These are phyloP conservation scores for Julus scanicus DNA, from an alignment of 2,888 invertebrate species.

Conservation along the genomic window DNA sequence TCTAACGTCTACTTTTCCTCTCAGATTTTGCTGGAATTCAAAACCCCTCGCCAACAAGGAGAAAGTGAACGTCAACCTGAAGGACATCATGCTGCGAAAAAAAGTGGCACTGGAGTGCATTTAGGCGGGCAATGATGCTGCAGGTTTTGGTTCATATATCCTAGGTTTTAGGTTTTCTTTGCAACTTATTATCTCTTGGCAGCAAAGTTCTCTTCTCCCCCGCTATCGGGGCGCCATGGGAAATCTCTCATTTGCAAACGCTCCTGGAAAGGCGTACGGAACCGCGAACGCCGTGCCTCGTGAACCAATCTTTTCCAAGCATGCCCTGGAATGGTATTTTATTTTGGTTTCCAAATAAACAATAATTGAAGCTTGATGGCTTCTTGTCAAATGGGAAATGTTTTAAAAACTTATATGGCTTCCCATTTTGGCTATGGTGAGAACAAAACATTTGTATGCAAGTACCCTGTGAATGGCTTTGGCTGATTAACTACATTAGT, in stretches of 20 bases:
- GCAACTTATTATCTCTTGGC: conserved; percentile 9
- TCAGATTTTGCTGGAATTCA: conserved; percentile 80
- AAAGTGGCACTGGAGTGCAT: conserved; percentile 63
- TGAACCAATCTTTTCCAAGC: background rate
- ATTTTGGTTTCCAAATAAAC: background rate
- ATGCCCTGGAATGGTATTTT: background rate
- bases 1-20: conserved; percentile 11
- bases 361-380: background rate
- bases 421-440: no score
- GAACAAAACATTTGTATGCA: no score
- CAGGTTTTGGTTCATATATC: background rate
- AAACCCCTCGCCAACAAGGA: conserved; percentile 81
- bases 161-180: conserved; percentile 19
- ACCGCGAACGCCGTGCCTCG: background rate
- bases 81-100: conserved; percentile 78
- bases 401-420: no score
- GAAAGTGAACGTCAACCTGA: conserved; percentile 81
- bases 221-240: background rate
- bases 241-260: background rate
- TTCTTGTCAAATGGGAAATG: no score
- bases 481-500: no score
- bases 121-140: background rate
- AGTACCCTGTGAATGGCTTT: no score
- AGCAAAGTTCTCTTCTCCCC: conserved; percentile 5
- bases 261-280: background rate